Evolutionary conservation across 2,113 vertebrate species (phyloP).

Genomic region (Falco punctatus): DNA sequence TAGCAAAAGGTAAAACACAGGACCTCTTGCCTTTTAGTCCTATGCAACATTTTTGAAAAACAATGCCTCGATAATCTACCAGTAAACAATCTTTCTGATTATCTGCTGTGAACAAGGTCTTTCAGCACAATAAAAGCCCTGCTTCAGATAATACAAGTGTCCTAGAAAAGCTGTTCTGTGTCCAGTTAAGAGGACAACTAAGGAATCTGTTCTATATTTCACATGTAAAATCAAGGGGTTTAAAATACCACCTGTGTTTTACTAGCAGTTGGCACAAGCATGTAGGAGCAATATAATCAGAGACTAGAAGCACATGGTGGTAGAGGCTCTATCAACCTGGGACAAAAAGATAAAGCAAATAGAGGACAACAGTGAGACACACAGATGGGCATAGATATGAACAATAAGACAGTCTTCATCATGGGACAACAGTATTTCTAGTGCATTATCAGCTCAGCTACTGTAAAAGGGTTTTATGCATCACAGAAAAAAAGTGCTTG

Average conservation of each 20-base stretch:
- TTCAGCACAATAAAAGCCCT: neutral
- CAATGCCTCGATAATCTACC: neutral
- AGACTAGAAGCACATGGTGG: neutral
- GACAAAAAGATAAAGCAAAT: neutral
- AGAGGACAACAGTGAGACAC: neutral
- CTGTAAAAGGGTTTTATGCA: neutral
- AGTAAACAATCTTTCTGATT: slow-evolving; percentile 3
- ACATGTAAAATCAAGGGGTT: neutral
- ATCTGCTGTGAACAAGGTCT: neutral
- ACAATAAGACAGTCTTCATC: neutral
- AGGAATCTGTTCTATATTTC: neutral
- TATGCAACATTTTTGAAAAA: neutral
- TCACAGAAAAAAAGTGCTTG: neutral
- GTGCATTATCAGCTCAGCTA: neutral
- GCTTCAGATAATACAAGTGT: neutral
- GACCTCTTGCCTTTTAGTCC: neutral
- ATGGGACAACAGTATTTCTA: neutral
- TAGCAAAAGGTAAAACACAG: neutral
- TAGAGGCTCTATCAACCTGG: neutral
- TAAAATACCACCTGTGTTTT: neutral
- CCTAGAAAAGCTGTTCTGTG: neutral
- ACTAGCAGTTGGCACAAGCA: neutral
- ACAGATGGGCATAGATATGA: neutral
- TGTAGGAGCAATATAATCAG: neutral
- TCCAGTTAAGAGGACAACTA: neutral